These are phyloP conservation scores for Bufotes viridis DNA, from an alignment of 2,797 vertebrate genomes.

Conservation along the genomic window DNA sequence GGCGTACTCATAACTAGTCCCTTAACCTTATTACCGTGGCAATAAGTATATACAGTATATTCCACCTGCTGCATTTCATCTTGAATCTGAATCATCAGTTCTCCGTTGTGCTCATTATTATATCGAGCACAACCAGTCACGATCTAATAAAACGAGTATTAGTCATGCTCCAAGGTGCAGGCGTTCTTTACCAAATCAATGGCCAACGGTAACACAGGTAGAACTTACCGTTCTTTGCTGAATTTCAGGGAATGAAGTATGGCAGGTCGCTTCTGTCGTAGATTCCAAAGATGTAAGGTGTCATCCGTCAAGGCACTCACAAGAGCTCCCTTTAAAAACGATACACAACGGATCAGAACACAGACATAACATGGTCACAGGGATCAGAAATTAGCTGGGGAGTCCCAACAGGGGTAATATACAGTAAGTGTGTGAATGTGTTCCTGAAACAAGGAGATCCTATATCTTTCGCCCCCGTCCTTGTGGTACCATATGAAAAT, in stretches of 20 bases:
- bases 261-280: slow-evolving; percentile 97
- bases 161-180: neutral
- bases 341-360: neutral
- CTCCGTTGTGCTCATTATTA: neutral
- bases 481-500: too few relatives aligned
- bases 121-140: neutral
- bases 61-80: neutral
- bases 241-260: slow-evolving; percentile 98
- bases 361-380: neutral
- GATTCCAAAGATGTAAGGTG: slow-evolving; percentile 95
- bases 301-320: slow-evolving; percentile 97
- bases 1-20: neutral
- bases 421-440: too few relatives aligned
- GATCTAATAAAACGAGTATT: too few relatives aligned
- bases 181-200: neutral
- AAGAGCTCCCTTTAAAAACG: slow-evolving; percentile 85
- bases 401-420: too few relatives aligned
- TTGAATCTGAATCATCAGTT: neutral
- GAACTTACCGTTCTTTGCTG: slow-evolving; percentile 91
- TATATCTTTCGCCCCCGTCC: too few relatives aligned
- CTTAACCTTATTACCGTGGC: neutral
- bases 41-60: neutral
- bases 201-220: neutral
- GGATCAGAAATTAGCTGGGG: neutral
- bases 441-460: too few relatives aligned